phyloP scores from a whole-genome alignment of 2,797 vertebrate species.

The Florisuga fusca region DNA sequence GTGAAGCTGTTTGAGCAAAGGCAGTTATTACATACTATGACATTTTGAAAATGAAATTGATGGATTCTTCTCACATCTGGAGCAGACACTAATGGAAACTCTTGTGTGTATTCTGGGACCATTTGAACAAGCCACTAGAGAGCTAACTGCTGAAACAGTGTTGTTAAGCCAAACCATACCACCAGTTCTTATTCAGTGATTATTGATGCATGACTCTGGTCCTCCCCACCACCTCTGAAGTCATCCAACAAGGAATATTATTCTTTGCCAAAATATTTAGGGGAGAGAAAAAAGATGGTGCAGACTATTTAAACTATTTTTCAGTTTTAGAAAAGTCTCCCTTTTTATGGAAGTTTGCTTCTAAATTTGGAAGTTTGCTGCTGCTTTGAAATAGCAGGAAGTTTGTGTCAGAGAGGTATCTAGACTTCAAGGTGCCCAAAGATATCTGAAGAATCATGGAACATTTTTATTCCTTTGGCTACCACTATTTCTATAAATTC shows the following conservation, averaged over 20 bases:
- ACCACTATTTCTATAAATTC: not conserved
- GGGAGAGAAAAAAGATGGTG: not conserved
- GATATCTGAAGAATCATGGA: not conserved
- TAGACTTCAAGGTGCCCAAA: not conserved
- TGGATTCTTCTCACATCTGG: not conserved
- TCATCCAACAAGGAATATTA: not conserved
- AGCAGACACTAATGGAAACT: slow-evolving; percentile 37
- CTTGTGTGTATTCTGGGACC: slow-evolving; percentile 6
- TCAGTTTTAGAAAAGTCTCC: not conserved
- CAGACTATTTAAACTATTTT: not conserved
- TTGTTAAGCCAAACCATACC: not conserved
- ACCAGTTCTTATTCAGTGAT: not conserved
- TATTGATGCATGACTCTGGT: not conserved
- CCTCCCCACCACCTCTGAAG: not conserved
- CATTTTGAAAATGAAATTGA: slow-evolving; percentile 50
- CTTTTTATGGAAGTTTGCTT: not conserved
- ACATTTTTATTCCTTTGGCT: not conserved
- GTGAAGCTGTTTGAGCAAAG: slow-evolving; percentile 24
- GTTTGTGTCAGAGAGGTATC: not conserved
- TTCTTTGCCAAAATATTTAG: slow-evolving; percentile 17
- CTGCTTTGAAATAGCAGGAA: not conserved
- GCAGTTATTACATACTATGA: not conserved
- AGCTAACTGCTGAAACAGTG: not conserved
- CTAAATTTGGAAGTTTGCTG: not conserved
- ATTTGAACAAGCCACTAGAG: not conserved